Evolutionary conservation across 2,888 invertebrate genomes (phyloP).

Genomic region (Platycheirus albimanus): DNA sequence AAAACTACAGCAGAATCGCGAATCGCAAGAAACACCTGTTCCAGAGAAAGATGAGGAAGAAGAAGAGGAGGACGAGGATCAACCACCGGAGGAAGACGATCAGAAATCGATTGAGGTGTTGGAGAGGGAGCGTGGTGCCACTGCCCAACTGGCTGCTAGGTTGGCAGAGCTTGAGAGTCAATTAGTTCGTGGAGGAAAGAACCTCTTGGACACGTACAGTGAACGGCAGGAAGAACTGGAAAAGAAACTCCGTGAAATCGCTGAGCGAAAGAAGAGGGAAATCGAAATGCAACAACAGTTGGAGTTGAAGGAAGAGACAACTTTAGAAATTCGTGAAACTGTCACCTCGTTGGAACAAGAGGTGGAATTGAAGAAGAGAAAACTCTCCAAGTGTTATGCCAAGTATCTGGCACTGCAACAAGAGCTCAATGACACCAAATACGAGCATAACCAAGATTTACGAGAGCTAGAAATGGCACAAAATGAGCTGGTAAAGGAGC

Average conservation of each 20-base stretch:
- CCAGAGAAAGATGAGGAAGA: slow-evolving; percentile 79
- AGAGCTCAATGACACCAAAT: slow-evolving; percentile 91
- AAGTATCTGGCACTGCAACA: slow-evolving; percentile 89
- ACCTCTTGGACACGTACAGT: slow-evolving; percentile 97
- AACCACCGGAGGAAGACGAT: slow-evolving; percentile 79
- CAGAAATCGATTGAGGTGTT: slow-evolving; percentile 81
- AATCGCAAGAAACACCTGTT: slow-evolving; percentile 76
- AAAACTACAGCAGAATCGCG: slow-evolving; percentile 79
- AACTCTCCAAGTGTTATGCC: slow-evolving; percentile 94
- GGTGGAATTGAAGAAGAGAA: slow-evolving; percentile 96
- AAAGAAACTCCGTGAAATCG: slow-evolving; percentile 92
- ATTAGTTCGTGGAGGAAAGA: slow-evolving; percentile 96
- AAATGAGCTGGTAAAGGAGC: slow-evolving; percentile 94
- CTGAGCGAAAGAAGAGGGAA: slow-evolving; percentile 88
- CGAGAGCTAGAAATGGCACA: slow-evolving; percentile 95
- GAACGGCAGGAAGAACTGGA: slow-evolving; percentile 96
- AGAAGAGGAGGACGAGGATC: slow-evolving; percentile 81
- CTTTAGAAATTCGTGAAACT: slow-evolving; percentile 94
- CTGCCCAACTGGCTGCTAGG: slow-evolving; percentile 90
- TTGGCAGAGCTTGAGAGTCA: slow-evolving; percentile 95
- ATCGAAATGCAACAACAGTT: slow-evolving; percentile 97
- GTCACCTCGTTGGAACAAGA: slow-evolving; percentile 97
- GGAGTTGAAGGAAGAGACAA: slow-evolving; percentile 96
- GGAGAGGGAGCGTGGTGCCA: slow-evolving; percentile 88
- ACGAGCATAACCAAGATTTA: slow-evolving; percentile 95